Percentiles rank a stretch among this genome's conserved stretches.
Evolutionary conservation across 2,797 vertebrate genomes (phyloP).

Genomic region (Hirundo rustica): DNA sequence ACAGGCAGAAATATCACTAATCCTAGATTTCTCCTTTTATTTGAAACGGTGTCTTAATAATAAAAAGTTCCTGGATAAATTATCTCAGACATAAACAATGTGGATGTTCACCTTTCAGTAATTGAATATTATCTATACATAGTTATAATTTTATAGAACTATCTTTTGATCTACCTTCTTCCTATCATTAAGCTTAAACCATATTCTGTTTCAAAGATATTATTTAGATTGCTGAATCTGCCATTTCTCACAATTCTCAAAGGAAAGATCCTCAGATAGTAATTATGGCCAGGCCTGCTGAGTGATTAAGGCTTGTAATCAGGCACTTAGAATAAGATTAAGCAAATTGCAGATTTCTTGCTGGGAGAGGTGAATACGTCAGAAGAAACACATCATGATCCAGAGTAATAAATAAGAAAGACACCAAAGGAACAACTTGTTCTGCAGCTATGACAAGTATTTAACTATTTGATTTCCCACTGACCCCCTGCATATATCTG

Average conservation of each 20-base stretch:
- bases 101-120: not conserved
- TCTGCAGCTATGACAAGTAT: not conserved
- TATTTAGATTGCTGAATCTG: not conserved
- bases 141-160: not conserved
- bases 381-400: not conserved
- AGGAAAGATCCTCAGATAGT: conserved; percentile 4
- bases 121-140: not conserved
- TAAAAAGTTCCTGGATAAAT: not conserved
- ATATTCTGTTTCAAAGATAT: not conserved
- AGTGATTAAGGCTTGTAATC: conserved; percentile 45
- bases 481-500: not conserved
- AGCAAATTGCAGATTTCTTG: conserved; percentile 23
- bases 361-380: not conserved
- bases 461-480: not conserved
- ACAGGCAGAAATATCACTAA: not conserved
- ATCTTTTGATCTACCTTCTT: not conserved
- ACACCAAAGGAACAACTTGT: not conserved
- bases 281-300: conserved; percentile 16
- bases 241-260: not conserved
- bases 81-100: not conserved
- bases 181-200: not conserved
- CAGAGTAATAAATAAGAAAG: not conserved
- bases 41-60: not conserved
- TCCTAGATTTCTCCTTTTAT: not conserved
- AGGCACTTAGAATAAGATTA: conserved; percentile 45